Evolutionary conservation across 2,888 invertebrate species (phyloP).

Genomic region (Eubasilissa splendida): DNA sequence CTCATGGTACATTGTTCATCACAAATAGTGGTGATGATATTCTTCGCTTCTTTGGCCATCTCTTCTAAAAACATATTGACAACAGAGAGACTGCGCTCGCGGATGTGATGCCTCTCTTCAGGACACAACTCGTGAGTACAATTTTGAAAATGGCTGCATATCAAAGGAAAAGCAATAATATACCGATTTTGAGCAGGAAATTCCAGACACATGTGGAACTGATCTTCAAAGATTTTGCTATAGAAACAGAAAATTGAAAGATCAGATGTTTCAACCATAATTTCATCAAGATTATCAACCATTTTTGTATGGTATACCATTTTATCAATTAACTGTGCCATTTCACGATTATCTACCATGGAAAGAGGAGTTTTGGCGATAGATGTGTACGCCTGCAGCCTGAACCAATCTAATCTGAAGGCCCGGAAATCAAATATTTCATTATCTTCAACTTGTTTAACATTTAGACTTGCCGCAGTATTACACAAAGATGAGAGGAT

Average conservation of each 20-base stretch:
- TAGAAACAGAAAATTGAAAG: conserved; percentile 98
- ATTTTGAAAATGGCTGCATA: conserved; percentile 98
- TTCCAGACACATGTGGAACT: conserved; percentile 98
- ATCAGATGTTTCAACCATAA: conserved; percentile 97
- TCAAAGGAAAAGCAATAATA: conserved; percentile 97
- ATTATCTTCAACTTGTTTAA: conserved; percentile 97
- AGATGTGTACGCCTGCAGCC: conserved; percentile 95
- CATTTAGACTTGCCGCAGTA: conserved; percentile 86
- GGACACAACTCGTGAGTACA: conserved; percentile 99
- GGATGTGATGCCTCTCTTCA: conserved; percentile 97
- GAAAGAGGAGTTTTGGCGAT: conserved; percentile 85
- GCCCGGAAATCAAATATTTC: conserved; percentile 96
- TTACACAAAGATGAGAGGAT: conserved; percentile 94
- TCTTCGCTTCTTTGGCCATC: conserved; percentile 99
- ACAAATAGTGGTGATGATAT: conserved; percentile 98
- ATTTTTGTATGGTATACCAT: conserved; percentile 98
- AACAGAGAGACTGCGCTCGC: conserved; percentile 94
- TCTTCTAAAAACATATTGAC: conserved; percentile 98
- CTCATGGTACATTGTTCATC: conserved; percentile 98
- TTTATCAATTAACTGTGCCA: conserved; percentile 94
- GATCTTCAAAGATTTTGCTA: conserved; percentile 96
- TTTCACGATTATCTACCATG: conserved; percentile 86
- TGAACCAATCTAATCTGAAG: conserved; percentile 96
- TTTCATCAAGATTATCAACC: conserved; percentile 98
- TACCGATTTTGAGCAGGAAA: conserved; percentile 99